Evolutionary conservation across 2,797 vertebrate genomes (phyloP), one percentile per base, ranked within the genome.

Genomic region (Apodemus agrarius): DNA sequence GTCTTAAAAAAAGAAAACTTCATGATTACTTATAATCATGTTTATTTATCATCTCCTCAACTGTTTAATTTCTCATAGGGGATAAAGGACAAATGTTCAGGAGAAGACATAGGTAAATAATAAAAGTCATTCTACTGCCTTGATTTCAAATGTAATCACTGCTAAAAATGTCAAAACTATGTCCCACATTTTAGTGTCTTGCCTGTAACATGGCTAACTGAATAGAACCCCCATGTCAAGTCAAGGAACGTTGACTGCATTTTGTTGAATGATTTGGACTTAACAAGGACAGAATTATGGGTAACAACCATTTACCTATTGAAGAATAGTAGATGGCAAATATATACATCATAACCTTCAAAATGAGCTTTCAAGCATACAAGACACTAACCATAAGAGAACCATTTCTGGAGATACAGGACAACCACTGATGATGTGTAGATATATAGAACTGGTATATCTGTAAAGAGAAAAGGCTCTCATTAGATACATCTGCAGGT

Each of bases 11-110:
- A 96, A 94, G 76, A 94, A 84, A 97, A 97, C 90, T 89, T 97
- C 93, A 85, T 95, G 96, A 97, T 90, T 97, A 96, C 94, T 96
- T 97, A 78, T 96, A 97, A 95, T 96, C 92, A 29, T 76, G 65
- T 97, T 96, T 91, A 86, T 94, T 97, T 97, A 94, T 95, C 90
- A 88, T 95, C 96, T 97, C 97, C 91, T 96, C 93, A 96, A 96
- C 96, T 75, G 93, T 69, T 97, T 96, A 97, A 97, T 96, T 97
- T 96, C 95, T 97, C 95, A 80, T 90, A 49, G 52, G 67, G 65
- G 93, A 89, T 0, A 31, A 92, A 88, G 80, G 90, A 52, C 91
- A 93, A 96, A 96, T 94, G 89, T 65, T 90, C 49, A 13, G 94
- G 80, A 94, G 88, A 91, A 97, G 93, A 95, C 89, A 75, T 1